Evolutionary conservation across 2,797 vertebrate species (phyloP).

Genomic region (Artibeus jamaicensis): DNA sequence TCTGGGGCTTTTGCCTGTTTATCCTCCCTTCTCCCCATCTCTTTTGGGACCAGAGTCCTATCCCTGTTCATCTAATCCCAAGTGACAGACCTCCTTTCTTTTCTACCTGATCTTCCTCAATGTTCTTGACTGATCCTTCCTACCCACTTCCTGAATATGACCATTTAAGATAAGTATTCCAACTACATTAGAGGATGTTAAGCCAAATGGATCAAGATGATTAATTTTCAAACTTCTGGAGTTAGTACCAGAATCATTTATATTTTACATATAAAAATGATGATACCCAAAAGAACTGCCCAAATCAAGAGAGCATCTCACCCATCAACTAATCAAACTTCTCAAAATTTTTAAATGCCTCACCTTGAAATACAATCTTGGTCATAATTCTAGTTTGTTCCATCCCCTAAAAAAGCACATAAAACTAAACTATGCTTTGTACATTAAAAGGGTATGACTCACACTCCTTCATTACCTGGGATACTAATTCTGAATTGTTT

Average conservation of each 20-base stretch:
- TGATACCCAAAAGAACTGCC: neutral
- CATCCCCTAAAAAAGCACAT: neutral
- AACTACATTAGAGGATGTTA: neutral
- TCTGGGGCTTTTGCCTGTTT: neutral
- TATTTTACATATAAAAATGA: neutral
- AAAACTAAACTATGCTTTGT: neutral
- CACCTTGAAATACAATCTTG: constrained; percentile 4
- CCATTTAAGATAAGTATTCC: neutral
- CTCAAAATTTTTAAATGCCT: neutral
- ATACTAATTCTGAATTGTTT: neutral
- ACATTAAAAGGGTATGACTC: neutral
- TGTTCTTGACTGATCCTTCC: neutral
- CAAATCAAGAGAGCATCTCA: neutral
- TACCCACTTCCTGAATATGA: neutral
- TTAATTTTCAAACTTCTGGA: neutral
- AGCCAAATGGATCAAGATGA: neutral
- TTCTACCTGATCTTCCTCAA: neutral
- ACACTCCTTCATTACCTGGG: neutral
- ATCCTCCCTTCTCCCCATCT: neutral
- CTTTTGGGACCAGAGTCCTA: neutral
- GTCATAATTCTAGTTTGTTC: neutral
- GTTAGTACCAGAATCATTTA: neutral
- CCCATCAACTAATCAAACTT: neutral
- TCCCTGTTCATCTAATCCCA: neutral
- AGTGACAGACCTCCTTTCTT: neutral